Evolutionary conservation across 2,113 vertebrate species (phyloP).

Genomic region (Castor canadensis): DNA sequence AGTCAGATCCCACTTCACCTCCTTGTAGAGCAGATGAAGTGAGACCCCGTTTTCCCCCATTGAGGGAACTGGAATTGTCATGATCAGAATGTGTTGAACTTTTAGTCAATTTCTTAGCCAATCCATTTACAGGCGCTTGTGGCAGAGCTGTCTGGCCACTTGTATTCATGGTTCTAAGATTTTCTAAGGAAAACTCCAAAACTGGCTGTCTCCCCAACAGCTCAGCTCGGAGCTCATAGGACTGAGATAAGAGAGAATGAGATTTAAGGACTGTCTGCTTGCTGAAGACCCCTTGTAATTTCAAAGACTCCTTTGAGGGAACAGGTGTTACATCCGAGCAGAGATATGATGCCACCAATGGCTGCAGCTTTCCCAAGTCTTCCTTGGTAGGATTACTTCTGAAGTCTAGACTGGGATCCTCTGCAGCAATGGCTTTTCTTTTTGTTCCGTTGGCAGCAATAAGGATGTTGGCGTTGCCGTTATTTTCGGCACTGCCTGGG

Average conservation of each 20-base stretch:
- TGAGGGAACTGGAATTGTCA: slow-evolving; percentile 89
- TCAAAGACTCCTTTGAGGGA: slow-evolving; percentile 94
- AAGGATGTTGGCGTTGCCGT: slow-evolving; percentile 96
- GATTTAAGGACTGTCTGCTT: slow-evolving; percentile 96
- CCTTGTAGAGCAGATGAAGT: slow-evolving; percentile 78
- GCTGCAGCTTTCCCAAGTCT: slow-evolving; percentile 95
- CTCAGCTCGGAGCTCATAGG: slow-evolving; percentile 90
- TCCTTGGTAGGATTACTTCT: slow-evolving; percentile 88
- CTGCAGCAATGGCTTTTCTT: slow-evolving; percentile 89
- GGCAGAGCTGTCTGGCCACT: slow-evolving; percentile 89
- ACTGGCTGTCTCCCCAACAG: slow-evolving; percentile 92
- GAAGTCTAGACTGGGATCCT: slow-evolving; percentile 91
- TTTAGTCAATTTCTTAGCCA: slow-evolving; percentile 95
- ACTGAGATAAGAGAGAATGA: slow-evolving; percentile 92
- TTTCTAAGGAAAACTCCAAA: slow-evolving; percentile 94
- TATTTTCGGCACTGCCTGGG: slow-evolving; percentile 95
- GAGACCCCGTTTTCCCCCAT: slow-evolving; percentile 88
- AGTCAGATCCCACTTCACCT: slow-evolving; percentile 83
- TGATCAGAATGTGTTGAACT: slow-evolving; percentile 87
- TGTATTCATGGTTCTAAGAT: slow-evolving; percentile 94
- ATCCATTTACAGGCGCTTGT: slow-evolving; percentile 91
- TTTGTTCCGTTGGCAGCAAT: slow-evolving; percentile 93
- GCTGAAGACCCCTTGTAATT: slow-evolving; percentile 96
- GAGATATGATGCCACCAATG: slow-evolving; percentile 94
- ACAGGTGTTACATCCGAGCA: slow-evolving; percentile 97